Percentiles rank a stretch among this genome's conserved stretches.
Evolutionary conservation across 2,113 vertebrate genomes (phyloP).

Genomic region (Myiagra hebetior): DNA sequence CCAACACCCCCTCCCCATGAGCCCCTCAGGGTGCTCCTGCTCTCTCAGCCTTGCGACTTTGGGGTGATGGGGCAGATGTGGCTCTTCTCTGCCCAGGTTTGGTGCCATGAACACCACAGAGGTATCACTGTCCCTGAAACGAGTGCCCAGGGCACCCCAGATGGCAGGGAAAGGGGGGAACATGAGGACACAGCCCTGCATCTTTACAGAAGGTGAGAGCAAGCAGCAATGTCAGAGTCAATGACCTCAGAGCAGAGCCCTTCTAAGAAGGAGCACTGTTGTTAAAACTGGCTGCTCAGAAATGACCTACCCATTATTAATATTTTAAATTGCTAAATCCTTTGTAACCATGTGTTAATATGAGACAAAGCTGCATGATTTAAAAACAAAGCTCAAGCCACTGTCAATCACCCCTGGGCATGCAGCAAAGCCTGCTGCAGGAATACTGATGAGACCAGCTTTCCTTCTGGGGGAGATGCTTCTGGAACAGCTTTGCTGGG

Average conservation of each 20-base stretch:
- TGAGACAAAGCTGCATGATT: not conserved
- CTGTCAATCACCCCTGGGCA: not conserved
- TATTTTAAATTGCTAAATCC: slow-evolving; percentile 38
- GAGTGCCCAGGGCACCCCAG: not conserved
- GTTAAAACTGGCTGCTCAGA: not conserved
- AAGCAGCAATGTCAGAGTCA: not conserved
- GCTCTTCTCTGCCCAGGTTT: not conserved
- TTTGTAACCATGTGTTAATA: slow-evolving; percentile 17
- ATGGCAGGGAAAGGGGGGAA: not conserved
- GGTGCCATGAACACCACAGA: not conserved
- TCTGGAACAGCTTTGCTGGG: not conserved
- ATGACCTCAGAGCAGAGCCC: not conserved
- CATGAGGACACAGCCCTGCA: not conserved
- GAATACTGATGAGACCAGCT: not conserved
- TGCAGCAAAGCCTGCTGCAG: not conserved
- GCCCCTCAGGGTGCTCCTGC: not conserved
- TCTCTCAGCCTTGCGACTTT: fast-evolving
- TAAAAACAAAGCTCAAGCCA: slow-evolving; percentile 18
- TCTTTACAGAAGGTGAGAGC: not conserved
- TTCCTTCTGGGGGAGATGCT: not conserved
- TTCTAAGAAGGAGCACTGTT: not conserved
- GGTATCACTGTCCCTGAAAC: fast-evolving
- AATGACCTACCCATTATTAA: slow-evolving; percentile 28
- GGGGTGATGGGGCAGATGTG: not conserved
- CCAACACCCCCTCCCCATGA: fast-evolving